phyloP scores from a whole-genome alignment of 2,113 vertebrate genomes.

The Myrmecophaga tridactyla region DNA sequence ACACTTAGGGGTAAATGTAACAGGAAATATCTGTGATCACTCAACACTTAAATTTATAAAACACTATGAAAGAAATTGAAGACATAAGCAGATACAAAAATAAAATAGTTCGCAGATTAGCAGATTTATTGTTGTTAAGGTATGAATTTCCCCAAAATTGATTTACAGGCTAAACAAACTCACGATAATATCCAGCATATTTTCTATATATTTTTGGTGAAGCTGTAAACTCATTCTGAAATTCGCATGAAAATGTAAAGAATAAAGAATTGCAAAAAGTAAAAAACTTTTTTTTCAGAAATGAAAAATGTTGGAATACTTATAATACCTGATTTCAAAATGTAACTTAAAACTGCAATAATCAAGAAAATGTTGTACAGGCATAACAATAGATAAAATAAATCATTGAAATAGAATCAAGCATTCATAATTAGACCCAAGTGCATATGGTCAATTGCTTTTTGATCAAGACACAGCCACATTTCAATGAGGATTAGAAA shows the following conservation, averaged over 20 bases:
- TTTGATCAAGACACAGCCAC: not conserved
- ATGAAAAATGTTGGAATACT: not conserved
- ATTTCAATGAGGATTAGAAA: not conserved
- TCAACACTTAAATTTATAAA: not conserved
- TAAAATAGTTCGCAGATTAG: not conserved
- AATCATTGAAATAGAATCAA: not conserved
- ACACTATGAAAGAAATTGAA: not conserved
- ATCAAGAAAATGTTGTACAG: not conserved
- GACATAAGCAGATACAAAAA: not conserved
- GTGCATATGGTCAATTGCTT: not conserved
- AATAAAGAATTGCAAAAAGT: not conserved
- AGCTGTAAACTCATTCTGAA: not conserved
- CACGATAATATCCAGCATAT: not conserved
- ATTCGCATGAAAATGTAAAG: not conserved
- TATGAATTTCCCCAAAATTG: not conserved
- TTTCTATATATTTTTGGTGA: not conserved
- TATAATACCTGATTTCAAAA: not conserved
- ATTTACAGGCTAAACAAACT: not conserved
- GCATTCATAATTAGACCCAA: not conserved
- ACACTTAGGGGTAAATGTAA: not conserved
- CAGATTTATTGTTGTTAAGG: not conserved
- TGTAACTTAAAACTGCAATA: not conserved
- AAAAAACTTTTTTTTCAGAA: not conserved
- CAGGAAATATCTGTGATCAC: not conserved
- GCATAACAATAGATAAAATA: not conserved